Percentiles rank a stretch among this genome's conserved stretches.
Conservation (phyloP, 2,113 vertebrate species). For the Ailuropoda melanoleuca region DNA sequence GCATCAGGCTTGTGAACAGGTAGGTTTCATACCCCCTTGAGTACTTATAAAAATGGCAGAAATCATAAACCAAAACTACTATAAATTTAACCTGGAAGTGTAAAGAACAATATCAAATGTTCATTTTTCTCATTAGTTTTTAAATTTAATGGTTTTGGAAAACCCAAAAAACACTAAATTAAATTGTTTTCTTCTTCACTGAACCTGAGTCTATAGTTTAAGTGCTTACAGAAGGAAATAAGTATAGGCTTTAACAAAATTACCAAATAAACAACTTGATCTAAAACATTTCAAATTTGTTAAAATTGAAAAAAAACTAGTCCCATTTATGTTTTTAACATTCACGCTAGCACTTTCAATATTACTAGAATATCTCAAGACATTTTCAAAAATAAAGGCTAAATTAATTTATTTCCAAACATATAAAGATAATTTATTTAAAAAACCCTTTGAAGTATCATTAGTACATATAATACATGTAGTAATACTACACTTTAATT, state of each 20-base stretch:
- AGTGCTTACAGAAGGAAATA: not conserved
- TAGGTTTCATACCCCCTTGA: not conserved
- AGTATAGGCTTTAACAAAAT: not conserved
- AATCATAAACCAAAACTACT: slow-evolving; percentile 24
- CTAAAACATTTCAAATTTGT: slow-evolving; percentile 50
- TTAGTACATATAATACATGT: not conserved
- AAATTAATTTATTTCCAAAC: slow-evolving; percentile 16
- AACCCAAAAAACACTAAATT: not conserved
- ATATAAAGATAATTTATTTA: not conserved
- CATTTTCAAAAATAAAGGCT: not conserved
- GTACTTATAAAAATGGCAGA: not conserved
- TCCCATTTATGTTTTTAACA: slow-evolving; percentile 29
- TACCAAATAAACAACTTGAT: slow-evolving; percentile 32
- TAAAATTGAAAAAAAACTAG: slow-evolving; percentile 33
- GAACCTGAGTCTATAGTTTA: not conserved
- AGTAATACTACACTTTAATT: not conserved
- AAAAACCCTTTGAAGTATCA: not conserved
- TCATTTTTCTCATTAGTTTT: not conserved
- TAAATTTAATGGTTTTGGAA: slow-evolving; percentile 25
- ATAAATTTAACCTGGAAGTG: slow-evolving; percentile 7
- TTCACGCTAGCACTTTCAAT: not conserved
- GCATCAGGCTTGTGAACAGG: not conserved
- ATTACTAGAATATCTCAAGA: slow-evolving; percentile 15
- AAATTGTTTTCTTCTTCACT: slow-evolving; percentile 17
- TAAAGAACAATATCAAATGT: not conserved